phyloP scores from a whole-genome alignment of 1,140 invertebrate species.

The Drosophila kikkawai region DNA sequence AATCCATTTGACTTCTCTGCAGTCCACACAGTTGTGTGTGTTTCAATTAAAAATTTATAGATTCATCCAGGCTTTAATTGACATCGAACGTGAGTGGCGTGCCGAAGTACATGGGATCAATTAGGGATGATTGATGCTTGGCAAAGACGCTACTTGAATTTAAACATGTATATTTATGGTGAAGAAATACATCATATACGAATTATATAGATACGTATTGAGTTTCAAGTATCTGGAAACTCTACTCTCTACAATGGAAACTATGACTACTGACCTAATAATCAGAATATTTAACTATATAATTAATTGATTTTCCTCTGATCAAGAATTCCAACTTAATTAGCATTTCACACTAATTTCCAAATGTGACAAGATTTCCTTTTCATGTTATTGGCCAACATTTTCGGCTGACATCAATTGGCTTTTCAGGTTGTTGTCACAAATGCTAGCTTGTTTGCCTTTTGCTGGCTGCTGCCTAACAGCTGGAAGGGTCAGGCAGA shows the following conservation, averaged over 20 bases:
- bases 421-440: slow-evolving; percentile 29
- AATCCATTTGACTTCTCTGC: slow-evolving; percentile 26
- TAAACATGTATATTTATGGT: background rate
- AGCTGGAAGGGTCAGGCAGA: background rate
- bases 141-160: slow-evolving; percentile 3
- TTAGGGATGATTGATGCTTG: slow-evolving; percentile 46
- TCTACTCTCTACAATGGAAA: too few species aligned
- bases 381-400: background rate
- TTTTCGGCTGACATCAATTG: slow-evolving; percentile 6
- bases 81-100: slow-evolving; percentile 52
- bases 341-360: background rate
- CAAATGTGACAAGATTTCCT: slow-evolving; percentile 3
- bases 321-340: background rate
- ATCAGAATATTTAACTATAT: background rate
- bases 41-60: slow-evolving; percentile 59
- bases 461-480: background rate
- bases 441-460: slow-evolving; percentile 35
- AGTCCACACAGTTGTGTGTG: slow-evolving; percentile 31
- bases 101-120: slow-evolving; percentile 39
- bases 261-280: background rate
- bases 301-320: background rate
- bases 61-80: slow-evolving; percentile 45
- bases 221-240: too few species aligned
- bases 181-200: background rate
- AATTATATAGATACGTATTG: background rate